These are phyloP conservation scores for Cyclopterus lumpus DNA, from an alignment of 2,797 vertebrate species.

Conservation along the genomic window DNA sequence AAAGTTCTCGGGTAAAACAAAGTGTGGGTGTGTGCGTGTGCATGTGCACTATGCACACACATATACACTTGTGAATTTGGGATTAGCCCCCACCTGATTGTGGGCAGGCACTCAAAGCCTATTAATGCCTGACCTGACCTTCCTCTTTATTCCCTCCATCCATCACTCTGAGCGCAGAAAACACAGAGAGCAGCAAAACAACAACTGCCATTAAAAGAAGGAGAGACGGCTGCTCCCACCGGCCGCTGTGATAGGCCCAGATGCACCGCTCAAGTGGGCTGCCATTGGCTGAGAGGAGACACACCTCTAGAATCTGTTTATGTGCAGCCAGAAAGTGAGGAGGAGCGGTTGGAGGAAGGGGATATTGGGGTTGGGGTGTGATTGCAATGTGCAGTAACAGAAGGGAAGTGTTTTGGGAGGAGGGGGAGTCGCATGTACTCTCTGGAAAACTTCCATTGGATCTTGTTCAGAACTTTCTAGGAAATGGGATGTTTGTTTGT, in stretches of 20 bases:
- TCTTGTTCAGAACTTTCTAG: conserved; percentile 81
- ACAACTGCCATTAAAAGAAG: conserved; percentile 79
- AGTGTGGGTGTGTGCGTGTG: conserved; percentile 24
- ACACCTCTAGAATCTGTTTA: conserved; percentile 91
- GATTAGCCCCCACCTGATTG: conserved; percentile 68
- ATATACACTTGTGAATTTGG: conserved; percentile 48
- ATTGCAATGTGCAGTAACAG: conserved; percentile 51
- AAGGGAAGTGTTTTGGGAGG: conserved; percentile 44
- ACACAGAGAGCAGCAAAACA: conserved; percentile 78
- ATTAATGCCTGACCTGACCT: conserved; percentile 77
- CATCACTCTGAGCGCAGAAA: conserved; percentile 69
- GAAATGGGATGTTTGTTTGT: conserved; percentile 82
- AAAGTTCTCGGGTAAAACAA: conserved; percentile 38
- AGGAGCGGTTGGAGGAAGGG: conserved; percentile 26
- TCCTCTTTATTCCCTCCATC: conserved; percentile 74
- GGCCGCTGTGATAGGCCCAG: conserved; percentile 73
- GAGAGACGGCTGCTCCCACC: conserved; percentile 53
- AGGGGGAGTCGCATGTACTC: conserved; percentile 32
- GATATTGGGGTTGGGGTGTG: conserved; percentile 41
- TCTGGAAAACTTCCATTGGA: conserved; percentile 71
- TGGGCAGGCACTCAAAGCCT: conserved; percentile 64
- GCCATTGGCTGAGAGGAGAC: conserved; percentile 84
- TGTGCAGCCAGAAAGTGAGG: conserved; percentile 61
- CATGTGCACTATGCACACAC: neutral
- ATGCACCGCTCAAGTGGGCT: conserved; percentile 40